Conservation (phyloP, 2,888 invertebrate genomes). For the Heliconius charithonia region DNA sequence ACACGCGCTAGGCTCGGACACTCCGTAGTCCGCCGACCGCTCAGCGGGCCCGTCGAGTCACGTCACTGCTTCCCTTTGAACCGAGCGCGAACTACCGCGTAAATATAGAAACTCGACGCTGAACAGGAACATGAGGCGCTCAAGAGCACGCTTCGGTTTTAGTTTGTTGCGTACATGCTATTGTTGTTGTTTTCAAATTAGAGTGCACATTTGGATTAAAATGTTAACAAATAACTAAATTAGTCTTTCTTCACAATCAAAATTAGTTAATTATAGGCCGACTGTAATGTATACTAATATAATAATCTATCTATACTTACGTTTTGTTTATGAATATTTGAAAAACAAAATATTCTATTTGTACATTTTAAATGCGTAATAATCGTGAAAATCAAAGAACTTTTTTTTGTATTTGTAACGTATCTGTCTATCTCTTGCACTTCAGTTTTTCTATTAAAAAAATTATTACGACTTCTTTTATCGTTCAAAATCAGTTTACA, state of each 20-base stretch:
- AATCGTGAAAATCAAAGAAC: too few relatives aligned
- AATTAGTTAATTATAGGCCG: neutral
- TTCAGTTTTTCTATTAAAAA: too few relatives aligned
- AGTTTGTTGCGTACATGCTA: conserved; percentile 49
- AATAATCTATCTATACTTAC: too few relatives aligned
- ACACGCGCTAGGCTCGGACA: conserved; percentile 51
- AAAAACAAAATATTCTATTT: too few relatives aligned
- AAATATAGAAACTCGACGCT: conserved; percentile 78
- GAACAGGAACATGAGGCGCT: conserved; percentile 75
- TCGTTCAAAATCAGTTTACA: too few relatives aligned
- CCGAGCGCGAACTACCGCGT: conserved; percentile 74
- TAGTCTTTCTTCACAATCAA: neutral
- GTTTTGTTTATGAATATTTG: too few relatives aligned
- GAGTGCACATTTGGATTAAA: conserved; percentile 12
- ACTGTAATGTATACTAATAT: too few relatives aligned
- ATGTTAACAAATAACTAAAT: neutral
- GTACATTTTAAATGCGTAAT: too few relatives aligned
- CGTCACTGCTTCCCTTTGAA: conserved; percentile 76
- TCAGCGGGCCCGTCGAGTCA: conserved; percentile 53
- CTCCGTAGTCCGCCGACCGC: conserved; percentile 49
- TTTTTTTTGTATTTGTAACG: too few relatives aligned
- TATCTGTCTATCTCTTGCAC: too few relatives aligned
- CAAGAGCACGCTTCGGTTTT: conserved; percentile 60
- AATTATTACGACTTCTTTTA: too few relatives aligned
- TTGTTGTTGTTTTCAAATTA: conserved; percentile 51